These are phyloP conservation scores for Brachyhypopomus occidentalis DNA, from an alignment of 2,113 vertebrate species.

Conservation along the genomic window DNA sequence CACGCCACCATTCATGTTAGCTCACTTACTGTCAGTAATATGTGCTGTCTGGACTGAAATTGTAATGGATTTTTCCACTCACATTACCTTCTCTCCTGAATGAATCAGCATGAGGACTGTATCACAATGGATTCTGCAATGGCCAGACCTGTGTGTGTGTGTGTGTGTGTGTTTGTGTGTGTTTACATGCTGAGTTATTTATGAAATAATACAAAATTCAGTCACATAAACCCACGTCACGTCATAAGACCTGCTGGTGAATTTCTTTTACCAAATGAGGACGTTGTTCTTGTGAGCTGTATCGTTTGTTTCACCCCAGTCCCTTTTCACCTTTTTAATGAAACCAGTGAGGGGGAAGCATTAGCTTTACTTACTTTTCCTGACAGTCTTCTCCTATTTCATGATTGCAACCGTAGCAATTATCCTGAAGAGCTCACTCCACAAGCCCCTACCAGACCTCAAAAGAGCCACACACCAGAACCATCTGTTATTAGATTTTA, in stretches of 20 bases:
- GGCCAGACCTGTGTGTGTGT: too few relatives aligned
- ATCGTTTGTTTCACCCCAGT: conserved; percentile 16
- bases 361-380: too few relatives aligned
- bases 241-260: background rate
- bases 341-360: background rate
- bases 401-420: too few relatives aligned
- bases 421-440: too few relatives aligned
- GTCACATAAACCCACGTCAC: background rate
- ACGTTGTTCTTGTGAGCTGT: conserved; percentile 1
- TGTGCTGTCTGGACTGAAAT: background rate
- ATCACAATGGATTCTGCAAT: conserved; percentile 8
- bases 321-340: too few relatives aligned
- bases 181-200: background rate
- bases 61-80: background rate
- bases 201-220: background rate
- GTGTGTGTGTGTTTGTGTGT: too few relatives aligned
- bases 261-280: conserved; percentile 10
- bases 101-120: background rate
- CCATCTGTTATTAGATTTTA: too few relatives aligned
- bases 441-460: too few relatives aligned
- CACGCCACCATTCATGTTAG: conserved; percentile 8
- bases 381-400: too few relatives aligned
- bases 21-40: conserved; percentile 8
- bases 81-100: background rate
- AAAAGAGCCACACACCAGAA: too few relatives aligned